phyloP scores from a whole-genome alignment of 2,888 invertebrate species.

The Mantis religiosa region DNA sequence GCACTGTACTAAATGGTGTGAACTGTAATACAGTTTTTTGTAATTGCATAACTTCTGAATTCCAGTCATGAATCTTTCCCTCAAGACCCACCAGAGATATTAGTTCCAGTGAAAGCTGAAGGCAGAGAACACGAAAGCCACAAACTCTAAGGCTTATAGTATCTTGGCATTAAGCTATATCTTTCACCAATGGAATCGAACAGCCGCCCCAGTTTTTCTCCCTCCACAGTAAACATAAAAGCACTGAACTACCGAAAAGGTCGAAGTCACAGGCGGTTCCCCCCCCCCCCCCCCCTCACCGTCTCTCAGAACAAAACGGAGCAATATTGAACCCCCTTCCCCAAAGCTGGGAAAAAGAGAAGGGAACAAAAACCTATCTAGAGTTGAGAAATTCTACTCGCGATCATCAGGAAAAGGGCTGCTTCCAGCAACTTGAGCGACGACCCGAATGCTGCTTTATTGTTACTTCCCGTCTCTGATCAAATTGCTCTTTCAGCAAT shows the following conservation, averaged over 20 bases:
- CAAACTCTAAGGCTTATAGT: background rate
- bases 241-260: background rate
- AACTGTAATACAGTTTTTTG: too few relatives aligned
- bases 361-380: background rate
- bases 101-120: background rate
- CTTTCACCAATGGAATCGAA: constrained; percentile 13
- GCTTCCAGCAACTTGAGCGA: background rate
- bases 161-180: background rate
- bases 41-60: too few relatives aligned
- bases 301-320: background rate
- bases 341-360: background rate
- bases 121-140: background rate
- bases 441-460: background rate
- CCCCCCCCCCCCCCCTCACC: background rate
- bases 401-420: background rate
- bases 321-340: constrained; percentile 3
- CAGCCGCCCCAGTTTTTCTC: background rate
- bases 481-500: background rate
- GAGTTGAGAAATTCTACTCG: background rate
- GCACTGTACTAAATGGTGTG: too few relatives aligned
- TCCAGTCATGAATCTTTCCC: too few relatives aligned
- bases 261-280: constrained; percentile 9
- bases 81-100: too few relatives aligned
- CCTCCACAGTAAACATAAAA: background rate
- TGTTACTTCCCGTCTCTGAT: background rate